A percentile compares a stretch with the other conserved stretches of the same genome.
phyloP scores from a whole-genome alignment of 2,113 vertebrate genomes.

The Pachypanchax playfairii region DNA sequence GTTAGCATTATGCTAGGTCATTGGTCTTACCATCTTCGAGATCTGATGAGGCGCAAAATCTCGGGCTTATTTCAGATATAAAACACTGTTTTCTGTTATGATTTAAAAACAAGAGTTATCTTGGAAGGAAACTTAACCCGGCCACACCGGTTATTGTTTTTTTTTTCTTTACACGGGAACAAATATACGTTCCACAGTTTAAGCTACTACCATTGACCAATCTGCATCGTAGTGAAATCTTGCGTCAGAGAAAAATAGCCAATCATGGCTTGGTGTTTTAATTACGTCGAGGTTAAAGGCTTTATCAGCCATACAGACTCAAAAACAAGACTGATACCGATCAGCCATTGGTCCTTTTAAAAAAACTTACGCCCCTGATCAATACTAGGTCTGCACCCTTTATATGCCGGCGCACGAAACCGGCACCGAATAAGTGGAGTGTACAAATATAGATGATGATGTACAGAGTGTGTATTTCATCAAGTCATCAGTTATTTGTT shows the following conservation, averaged over 20 bases:
- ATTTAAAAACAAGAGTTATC: slow-evolving; percentile 6
- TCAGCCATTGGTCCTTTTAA: slow-evolving; percentile 77
- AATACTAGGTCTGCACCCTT: slow-evolving; percentile 1
- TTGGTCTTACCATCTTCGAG: slow-evolving; percentile 72
- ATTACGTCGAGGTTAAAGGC: background rate
- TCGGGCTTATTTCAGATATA: slow-evolving; percentile 22
- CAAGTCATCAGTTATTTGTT: too few relatives aligned
- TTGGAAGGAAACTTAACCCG: slow-evolving; percentile 35
- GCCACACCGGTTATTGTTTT: slow-evolving; percentile 37
- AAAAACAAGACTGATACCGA: slow-evolving; percentile 32
- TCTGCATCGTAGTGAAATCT: slow-evolving; percentile 13
- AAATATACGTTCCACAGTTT: slow-evolving; percentile 76
- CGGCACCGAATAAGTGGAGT: background rate
- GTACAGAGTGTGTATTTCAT: too few relatives aligned
- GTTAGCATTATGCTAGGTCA: slow-evolving; percentile 35
- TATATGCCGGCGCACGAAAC: background rate
- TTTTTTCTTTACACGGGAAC: slow-evolving; percentile 82
- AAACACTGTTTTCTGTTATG: slow-evolving; percentile 12
- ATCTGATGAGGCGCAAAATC: slow-evolving; percentile 15
- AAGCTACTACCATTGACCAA: slow-evolving; percentile 66
- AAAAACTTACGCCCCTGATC: slow-evolving; percentile 70
- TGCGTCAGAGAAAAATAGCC: slow-evolving; percentile 37
- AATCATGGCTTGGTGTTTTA: slow-evolving; percentile 26
- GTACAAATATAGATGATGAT: too few relatives aligned
- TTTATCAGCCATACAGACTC: slow-evolving; percentile 35